Base-by-base conservation (phyloP, 2,888 invertebrate genomes). In the Ischnura elegans region DNA sequence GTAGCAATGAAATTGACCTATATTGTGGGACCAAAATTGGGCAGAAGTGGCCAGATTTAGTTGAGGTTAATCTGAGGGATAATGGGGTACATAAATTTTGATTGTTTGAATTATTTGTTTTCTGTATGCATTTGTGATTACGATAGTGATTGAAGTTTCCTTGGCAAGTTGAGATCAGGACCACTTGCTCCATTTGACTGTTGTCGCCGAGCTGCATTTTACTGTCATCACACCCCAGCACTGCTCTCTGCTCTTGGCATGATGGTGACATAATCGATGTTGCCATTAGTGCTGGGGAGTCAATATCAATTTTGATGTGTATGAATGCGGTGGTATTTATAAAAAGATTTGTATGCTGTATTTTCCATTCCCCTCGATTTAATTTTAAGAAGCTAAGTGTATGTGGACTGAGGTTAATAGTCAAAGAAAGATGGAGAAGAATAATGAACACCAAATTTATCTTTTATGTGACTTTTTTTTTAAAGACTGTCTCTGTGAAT, bases 201-300 rank as follows among this genome's bases (percentile, higher is more conserved):
- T 90, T 90, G 90, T 90, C 90, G 90, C 90, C 90, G 90, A 90
- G 90, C 90, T 90, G 90, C 90, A 90, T 90, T 90, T 90, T 90
- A 90, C 19, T 90, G 36, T 90, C 61, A 61, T 90, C 90, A 36
- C 36, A 76, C 76, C 76, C 76, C 16, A 36, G 76, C 36, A 36
- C 36, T 36, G 36, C 10, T 76, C 29, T 36, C 29, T 76, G 66
- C 29, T 13, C 36, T 76, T 29, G 36, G 76, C 76, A 76, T 76
- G 76, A 36, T 76, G 76, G 76, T 76, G 29, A 29, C 10, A 36
- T 3, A 16, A 76, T 13, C 16, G 10, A n/a, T 36, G 29, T 29
- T 16, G 29, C 36, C 76, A 6, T 8, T 13, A 13, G 29, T 76
- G 76, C 13, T 36, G 36, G 76, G 76, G 76, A 76, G 36, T 76